Base-by-base conservation (phyloP, 2,888 invertebrate species). In the Dromius quadrimaculatus region DNA sequence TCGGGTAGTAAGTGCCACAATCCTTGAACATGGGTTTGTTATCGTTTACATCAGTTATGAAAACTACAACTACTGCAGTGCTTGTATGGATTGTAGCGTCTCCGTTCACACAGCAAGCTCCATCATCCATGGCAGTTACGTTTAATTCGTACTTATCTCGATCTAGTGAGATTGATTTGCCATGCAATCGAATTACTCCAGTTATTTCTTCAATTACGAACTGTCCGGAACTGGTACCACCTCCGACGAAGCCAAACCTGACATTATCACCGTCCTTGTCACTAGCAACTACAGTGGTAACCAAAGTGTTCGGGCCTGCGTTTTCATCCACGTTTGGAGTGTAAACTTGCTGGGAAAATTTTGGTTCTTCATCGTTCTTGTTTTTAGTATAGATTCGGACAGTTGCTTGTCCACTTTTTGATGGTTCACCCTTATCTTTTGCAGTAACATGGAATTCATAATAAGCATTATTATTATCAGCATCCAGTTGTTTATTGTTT, bases 221-320 rank as follows among this genome's bases (percentile, higher is more conserved):
- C 80, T 96, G 95, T 0, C 95, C 96, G 0, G 95, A 94, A 62
- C 90, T 91, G 0, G 93, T 94, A 71, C 92, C 93, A 22, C 95
- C 95, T 8, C 95, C 94, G 50, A 93, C 93, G 83, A 92, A 92
- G 43, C 85, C 85, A 75, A 85, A 87, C 65, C 95, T 87, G 2
- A 98, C 96, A 82, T 95, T 96, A 81, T 98, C 97, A 6, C 98
- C 97, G 81, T 98, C 97, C 83, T 97, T 97, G 81, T 98, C 98
- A 3, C 95, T 95, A 0, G 98, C 97, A 1, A 98, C 97, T 0
- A 98, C 95, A 0, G 97, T 97, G 4, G 97, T 97, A 0, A 98
- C 97, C 47, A 97, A 85, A 2, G 97, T 97, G 78, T 95, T 96
- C 0, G 96, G 94, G 0, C 96, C 96, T 6, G 96, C 96, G 81